Base-by-base conservation (phyloP, 2,113 vertebrate species). In the Pao palembangensis region DNA sequence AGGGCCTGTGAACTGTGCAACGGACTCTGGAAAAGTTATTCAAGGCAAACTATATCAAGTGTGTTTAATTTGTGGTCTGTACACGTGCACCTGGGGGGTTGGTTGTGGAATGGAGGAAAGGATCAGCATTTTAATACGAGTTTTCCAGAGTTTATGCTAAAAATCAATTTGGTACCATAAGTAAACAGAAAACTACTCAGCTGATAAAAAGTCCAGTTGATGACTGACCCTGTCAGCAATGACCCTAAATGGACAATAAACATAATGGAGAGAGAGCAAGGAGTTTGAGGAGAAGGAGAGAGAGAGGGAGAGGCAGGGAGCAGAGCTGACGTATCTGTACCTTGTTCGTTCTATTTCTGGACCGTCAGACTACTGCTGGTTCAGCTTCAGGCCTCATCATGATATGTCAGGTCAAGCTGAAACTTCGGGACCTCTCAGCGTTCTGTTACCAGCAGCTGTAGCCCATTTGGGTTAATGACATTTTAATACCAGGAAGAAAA, bases 301-400 rank as follows among this genome's bases (percentile, higher is more conserved):
- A 16, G 44, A 12, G 8, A 44, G 43, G 34, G 58, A 34, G 31
- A 51, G 34, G 59, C 62, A 5, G 23, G 10, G 11, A 12, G 34
- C 1, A 38, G 34, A 12, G 16, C 43, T 54, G 58, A 55, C 54
- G 48, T 51, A 64, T 55, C 56, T 43, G 56, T 58, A 68, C 61
- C 64, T 55, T 51, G 19, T 44, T 55, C 52, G 0, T 64, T 77
- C 66, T 83, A 76, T 83, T 83, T 78, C 43, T 65, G 55, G 63
- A 12, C 67, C 42, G 72, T 64, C 68, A 74, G 59, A 59, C 49
- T 68, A 20, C 43, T 53, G 68, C 71, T 69, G 70, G 57, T 78
- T 76, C 62, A 75, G 56, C 53, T 73, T 77, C 34, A 66, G 50
- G 50, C 67, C 52, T 62, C 52, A 41, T 25, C 62, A 46, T 63